These are phyloP conservation scores for Eulemur macaco DNA, from an alignment of 2,113 vertebrate species.

Conservation along the genomic window DNA sequence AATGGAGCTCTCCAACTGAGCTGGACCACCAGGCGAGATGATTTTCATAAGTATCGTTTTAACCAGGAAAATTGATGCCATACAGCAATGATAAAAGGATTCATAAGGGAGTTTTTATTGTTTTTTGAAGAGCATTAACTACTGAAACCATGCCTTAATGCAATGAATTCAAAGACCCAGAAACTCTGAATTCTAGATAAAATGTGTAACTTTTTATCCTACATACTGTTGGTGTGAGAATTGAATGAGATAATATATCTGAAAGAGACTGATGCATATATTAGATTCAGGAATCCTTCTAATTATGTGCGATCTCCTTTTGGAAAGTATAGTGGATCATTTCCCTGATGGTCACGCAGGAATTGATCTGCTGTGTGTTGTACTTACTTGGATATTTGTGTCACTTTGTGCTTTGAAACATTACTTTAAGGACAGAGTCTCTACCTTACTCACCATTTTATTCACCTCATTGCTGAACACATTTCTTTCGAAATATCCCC, in stretches of 20 bases:
- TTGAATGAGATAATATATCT: neutral
- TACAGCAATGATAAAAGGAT: neutral
- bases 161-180: neutral
- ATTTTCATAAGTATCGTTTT: conserved; percentile 41
- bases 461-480: neutral
- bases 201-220: neutral
- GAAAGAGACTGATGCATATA: neutral
- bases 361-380: neutral
- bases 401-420: neutral
- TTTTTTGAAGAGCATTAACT: neutral
- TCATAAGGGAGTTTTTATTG: neutral
- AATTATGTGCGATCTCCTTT: neutral
- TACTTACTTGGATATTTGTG: neutral
- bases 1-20: conserved; percentile 33
- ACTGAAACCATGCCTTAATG: conserved; percentile 14
- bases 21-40: neutral
- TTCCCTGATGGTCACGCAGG: fast-evolving
- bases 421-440: neutral
- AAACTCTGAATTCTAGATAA: neutral
- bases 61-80: conserved; percentile 30
- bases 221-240: neutral
- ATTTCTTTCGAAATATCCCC: neutral
- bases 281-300: neutral
- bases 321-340: neutral
- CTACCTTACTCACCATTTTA: neutral